Evolutionary conservation across 2,797 vertebrate species (phyloP), one percentile per base, ranked within the genome.

Genomic region (Tragopan temminckii): DNA sequence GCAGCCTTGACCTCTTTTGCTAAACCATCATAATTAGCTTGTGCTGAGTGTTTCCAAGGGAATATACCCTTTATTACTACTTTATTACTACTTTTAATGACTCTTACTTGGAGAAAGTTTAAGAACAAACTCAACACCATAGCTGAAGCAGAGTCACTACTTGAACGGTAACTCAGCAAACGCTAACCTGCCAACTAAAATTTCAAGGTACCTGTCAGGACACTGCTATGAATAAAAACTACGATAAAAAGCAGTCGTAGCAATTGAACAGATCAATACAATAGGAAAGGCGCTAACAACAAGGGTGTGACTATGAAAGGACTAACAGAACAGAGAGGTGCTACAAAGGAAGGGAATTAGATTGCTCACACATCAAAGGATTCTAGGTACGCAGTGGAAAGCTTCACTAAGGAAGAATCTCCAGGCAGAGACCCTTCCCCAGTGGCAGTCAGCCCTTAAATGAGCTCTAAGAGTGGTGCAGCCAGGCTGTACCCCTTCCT

Each of bases 41-140:
- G 33, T 29, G 38, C 45, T 84, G 45, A 82, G 38, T 57, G 53
- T 50, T 94, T 84, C 84, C 59, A 17, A 71, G 89, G 59, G 69
- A 81, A 67, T 14, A 57, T 91, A 81, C 31, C 72, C 70, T 57
- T 33, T 33, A 21, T 33, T n/a, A 50, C 48, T 50, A 50, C 48
- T 91, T 92, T 91, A 92, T 88, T 96, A 87, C 53, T 93, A 71
- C 69, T 94, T 91, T 61, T 83, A 94, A 95, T 2, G 18, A 88
- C 61, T 92, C 77, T 57, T 62, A 87, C 79, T 79, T 87, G 84
- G 81, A 93, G 64, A 48, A 87, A 86, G 55, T 86, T 94, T 93
- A 75, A 71, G 83, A 77, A 92, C 29, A 83, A 8, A 35, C 86
- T 42, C 29, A 89, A n/a, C 13, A 46, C 38, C 43, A 42, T 18